Base-by-base conservation (phyloP, 2,888 invertebrate species). In the Campopleginae sp. region DNA sequence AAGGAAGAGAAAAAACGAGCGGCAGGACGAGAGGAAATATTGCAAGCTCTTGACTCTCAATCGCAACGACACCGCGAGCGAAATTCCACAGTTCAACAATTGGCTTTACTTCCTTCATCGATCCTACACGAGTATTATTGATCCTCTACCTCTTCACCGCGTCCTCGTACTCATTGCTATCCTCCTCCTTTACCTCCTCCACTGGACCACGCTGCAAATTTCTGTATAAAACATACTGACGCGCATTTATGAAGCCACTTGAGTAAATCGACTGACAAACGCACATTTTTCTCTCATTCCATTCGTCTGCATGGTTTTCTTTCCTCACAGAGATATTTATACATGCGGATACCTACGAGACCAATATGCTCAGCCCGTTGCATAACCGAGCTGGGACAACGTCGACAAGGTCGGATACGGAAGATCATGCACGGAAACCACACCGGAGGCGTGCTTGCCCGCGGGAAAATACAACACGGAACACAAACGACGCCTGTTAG, bases 171-270 rank as follows among this genome's bases (percentile, higher is more conserved):
- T 54, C 65, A 65, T 31, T 94, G 94, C 94, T 94, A 78, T 94
- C 94, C 94, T 94, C 94, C 94, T 94, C 94, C 94, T 94, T 94
- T 94, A 94, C 93, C 93, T 92, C 94, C 92, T 94, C 93, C 94
- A 94, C 94, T 94, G 2, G 2, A 94, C 94, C 94, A 94, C 94
- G 44, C 51, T 46, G n/a, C 72, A 66, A 46, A 76, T 80, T 80
- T 83, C 74, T 54, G 46, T 51, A 14, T 76, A 54, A 54, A 74
- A 46, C 38, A 65, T 17, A 54, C 23, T 38, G 66, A 66, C 46
- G 46, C 46, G 46, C 68, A 51, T 17, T 48, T 48, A 46, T 44
- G 8, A 44, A 44, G 17, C 23, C 44, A 68, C 54, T n/a, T 48
- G 23, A 46, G 19, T n/a, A 51, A 1, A 19, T 38, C 42, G 19